These are phyloP conservation scores for Microctenopoma stevenorrisi DNA, from an alignment of 2,797 vertebrate genomes.

Conservation along the genomic window DNA sequence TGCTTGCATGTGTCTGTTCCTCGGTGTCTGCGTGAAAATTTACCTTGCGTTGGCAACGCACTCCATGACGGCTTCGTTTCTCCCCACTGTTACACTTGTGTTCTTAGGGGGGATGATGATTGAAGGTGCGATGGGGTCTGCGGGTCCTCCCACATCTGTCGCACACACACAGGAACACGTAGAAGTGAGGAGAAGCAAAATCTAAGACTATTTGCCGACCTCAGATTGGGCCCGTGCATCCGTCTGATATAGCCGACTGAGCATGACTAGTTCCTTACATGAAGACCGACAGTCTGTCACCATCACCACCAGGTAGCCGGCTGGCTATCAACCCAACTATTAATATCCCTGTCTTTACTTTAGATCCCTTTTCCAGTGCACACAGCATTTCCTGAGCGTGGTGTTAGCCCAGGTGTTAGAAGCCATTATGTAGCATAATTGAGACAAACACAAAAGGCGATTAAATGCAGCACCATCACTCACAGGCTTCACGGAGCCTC, in stretches of 20 bases:
- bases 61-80: slow-evolving; percentile 94
- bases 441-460: slow-evolving; percentile 85
- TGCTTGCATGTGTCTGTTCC: slow-evolving; percentile 9
- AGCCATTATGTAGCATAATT: slow-evolving; percentile 85
- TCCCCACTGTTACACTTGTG: slow-evolving; percentile 93
- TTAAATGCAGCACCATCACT: slow-evolving; percentile 84
- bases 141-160: slow-evolving; percentile 92
- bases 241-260: slow-evolving; percentile 43
- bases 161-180: slow-evolving; percentile 23
- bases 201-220: slow-evolving; percentile 31
- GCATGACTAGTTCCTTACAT: slow-evolving; percentile 34
- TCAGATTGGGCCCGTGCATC: slow-evolving; percentile 41
- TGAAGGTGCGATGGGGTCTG: slow-evolving; percentile 94
- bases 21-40: slow-evolving; percentile 21
- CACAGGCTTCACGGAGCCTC: slow-evolving; percentile 77
- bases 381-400: slow-evolving; percentile 66
- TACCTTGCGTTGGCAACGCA: slow-evolving; percentile 96
- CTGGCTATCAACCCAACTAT: slow-evolving; percentile 61
- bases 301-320: slow-evolving; percentile 48
- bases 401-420: slow-evolving; percentile 81
- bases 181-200: slow-evolving; percentile 42
- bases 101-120: slow-evolving; percentile 95
- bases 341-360: slow-evolving; percentile 77
- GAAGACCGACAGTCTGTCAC: slow-evolving; percentile 64
- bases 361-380: slow-evolving; percentile 56